Evolutionary conservation across 2,888 invertebrate species (phyloP).

Genomic region (Didymodactylos carnosus): DNA sequence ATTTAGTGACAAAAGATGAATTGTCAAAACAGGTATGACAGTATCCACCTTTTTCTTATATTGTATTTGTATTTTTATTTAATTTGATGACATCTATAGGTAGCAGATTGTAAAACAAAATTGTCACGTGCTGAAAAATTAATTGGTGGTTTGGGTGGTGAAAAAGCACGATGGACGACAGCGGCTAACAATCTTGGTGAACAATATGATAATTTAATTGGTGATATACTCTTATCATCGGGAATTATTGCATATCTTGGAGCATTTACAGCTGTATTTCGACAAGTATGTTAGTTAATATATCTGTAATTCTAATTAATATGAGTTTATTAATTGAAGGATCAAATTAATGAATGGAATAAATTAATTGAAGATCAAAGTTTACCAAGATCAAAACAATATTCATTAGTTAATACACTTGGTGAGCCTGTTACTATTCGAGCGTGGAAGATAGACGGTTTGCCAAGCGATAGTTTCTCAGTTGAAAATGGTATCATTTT

Average conservation of each 20-base stretch:
- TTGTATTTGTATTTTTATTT: neutral
- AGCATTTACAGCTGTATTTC: constrained; percentile 33
- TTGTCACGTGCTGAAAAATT: constrained; percentile 35
- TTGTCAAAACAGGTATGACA: neutral
- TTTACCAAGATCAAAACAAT: constrained; percentile 55
- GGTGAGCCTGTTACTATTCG: constrained; percentile 35
- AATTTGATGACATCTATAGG: no score
- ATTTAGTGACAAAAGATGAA: constrained; percentile 25
- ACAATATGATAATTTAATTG: constrained; percentile 35
- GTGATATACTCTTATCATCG: constrained; percentile 47
- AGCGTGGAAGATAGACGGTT: constrained; percentile 35
- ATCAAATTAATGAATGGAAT: constrained; percentile 55
- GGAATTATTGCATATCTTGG: constrained; percentile 34
- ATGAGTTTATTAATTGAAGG: constrained; percentile 39
- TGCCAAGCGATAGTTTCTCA: constrained; percentile 37
- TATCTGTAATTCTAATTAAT: neutral
- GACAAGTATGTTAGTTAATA: constrained; percentile 23
- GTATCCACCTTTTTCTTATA: neutral
- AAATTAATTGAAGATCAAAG: constrained; percentile 47
- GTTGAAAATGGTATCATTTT: constrained; percentile 37
- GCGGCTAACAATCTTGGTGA: constrained; percentile 27
- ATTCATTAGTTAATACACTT: constrained; percentile 43
- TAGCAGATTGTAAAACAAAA: constrained; percentile 34
- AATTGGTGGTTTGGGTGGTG: constrained; percentile 35
- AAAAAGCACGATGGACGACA: constrained; percentile 30